Base-by-base conservation (phyloP, 1,140 invertebrate species). In the Leptinotarsa defecta region DNA sequence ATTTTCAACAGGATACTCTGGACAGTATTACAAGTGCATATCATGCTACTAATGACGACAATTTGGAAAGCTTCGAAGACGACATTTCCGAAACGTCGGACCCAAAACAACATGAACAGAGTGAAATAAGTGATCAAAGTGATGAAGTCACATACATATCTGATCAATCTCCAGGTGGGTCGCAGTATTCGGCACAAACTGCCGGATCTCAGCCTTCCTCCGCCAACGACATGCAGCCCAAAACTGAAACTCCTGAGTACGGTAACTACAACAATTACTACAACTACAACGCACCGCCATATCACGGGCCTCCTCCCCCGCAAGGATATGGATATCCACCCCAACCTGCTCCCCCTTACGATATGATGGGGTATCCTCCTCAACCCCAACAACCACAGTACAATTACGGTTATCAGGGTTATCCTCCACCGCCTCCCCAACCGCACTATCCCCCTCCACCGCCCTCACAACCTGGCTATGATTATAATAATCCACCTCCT, bases 1-100 rank as follows among this genome's bases (percentile, higher is more conserved):
- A 24, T 64, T 22, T 57, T 71, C 52, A 57, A 63, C 72, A 83
- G 83, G 84, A 85, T 62, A 84, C 83, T 4, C 74, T 84, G 68
- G 83, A 85, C 72, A 85, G 80, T 74, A 85, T 85, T 57, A 84
- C 84, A 4, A 83, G 76, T 69, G 79, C 81, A 11, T 83, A 82
- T 74, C 78, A 81, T 67, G 73, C 65, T 20, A 61, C 65, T 22
- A 74, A 68, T 43, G 73, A 74, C 34, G 73, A 74, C 17, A 68
- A 77, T 19, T 19, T 73, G 65, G 76, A 77, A 64, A 48, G 27
- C 15, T 74, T 71, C 34, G 67, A 77, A 71, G 74, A 76, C 19
- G 74, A 73, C 19, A 68, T 72, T 13, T 65, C 68, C 4, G 74
- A 73, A 34, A 34, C 49, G 13, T 70, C 74, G 8, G 70, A 71